Conservation (phyloP, 2,888 invertebrate genomes). For the Ichneumoninae sp. region DNA sequence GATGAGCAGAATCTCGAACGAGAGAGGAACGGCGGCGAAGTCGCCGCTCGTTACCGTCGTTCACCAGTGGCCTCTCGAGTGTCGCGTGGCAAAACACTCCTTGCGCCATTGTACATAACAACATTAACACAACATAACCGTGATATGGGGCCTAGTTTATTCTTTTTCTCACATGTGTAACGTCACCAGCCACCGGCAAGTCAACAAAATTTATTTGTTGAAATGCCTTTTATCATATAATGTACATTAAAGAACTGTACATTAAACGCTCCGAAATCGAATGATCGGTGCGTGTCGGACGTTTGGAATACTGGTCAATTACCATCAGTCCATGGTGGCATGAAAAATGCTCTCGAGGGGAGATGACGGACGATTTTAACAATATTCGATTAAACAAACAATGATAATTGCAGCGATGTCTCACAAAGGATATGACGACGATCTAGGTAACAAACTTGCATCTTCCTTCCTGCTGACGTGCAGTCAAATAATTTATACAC, state of each 20-base stretch:
- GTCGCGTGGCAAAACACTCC: background rate
- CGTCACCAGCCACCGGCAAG: background rate
- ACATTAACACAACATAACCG: background rate
- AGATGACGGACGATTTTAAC: background rate
- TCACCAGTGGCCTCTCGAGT: background rate
- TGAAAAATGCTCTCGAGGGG: background rate
- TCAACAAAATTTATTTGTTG: background rate
- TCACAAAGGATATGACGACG: conserved; percentile 46
- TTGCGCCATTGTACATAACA: background rate
- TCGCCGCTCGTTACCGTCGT: background rate
- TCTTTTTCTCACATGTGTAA: background rate
- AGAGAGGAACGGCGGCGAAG: background rate
- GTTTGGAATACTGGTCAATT: background rate
- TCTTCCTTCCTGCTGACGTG: background rate
- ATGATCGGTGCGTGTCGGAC: background rate
- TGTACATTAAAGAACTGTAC: background rate
- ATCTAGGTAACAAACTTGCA: conserved; percentile 27
- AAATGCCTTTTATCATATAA: background rate
- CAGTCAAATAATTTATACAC: background rate
- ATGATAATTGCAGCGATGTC: conserved; percentile 25
- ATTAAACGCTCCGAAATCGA: background rate
- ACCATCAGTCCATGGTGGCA: background rate
- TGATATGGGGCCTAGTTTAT: background rate
- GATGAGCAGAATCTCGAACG: conserved; percentile 9
- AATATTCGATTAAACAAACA: background rate